Conservation (phyloP, 2,113 vertebrate genomes). For the Ochotona princeps region DNA sequence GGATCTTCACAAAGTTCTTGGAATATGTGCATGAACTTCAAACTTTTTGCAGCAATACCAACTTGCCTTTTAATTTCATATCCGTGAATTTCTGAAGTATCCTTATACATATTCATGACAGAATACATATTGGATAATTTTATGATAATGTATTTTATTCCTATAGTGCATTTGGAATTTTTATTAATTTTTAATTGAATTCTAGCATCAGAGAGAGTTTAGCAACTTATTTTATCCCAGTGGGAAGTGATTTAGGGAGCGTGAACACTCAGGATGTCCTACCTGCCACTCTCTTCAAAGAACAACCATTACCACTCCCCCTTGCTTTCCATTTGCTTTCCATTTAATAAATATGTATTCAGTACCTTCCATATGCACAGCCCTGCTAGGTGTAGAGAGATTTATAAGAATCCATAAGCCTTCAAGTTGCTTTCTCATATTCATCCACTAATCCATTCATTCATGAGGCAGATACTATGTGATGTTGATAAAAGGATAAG, state of each 20-base stretch:
- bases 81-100: too few species aligned
- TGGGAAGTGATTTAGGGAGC: background rate
- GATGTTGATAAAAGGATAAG: background rate
- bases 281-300: background rate
- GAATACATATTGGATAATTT: background rate
- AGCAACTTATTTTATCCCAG: background rate
- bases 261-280: background rate
- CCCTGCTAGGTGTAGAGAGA: background rate
- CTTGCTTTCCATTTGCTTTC: background rate
- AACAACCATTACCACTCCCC: background rate
- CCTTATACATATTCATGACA: background rate
- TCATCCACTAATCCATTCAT: background rate
- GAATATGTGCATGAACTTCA: too few species aligned
- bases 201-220: background rate
- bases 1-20: too few species aligned
- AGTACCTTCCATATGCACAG: background rate
- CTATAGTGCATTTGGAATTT: background rate
- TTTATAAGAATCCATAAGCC: background rate
- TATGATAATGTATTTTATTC: background rate
- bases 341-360: constrained; percentile 7
- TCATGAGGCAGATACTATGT: background rate
- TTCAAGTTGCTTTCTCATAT: background rate
- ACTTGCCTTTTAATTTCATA: too few species aligned
- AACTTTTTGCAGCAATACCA: too few species aligned
- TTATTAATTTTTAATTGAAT: constrained; percentile 39